phyloP scores from a whole-genome alignment of 2,113 vertebrate species.

The Carassius gibelio region DNA sequence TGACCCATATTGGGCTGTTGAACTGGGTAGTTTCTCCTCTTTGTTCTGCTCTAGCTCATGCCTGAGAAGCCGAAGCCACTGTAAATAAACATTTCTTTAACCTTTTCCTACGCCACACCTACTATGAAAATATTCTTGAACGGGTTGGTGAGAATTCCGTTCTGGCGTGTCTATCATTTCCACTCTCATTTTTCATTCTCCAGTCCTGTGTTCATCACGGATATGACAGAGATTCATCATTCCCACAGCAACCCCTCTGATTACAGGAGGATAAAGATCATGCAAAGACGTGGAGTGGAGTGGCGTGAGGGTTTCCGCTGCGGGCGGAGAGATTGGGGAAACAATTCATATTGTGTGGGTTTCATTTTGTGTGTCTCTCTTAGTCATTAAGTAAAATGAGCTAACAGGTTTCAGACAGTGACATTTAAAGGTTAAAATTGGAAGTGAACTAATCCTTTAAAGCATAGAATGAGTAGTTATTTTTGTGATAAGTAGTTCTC shows the following conservation, averaged over 20 bases:
- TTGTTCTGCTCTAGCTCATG: slow-evolving; percentile 56
- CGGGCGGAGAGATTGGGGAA: too few relatives aligned
- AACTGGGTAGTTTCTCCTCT: slow-evolving; percentile 39
- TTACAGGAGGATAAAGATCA: slow-evolving; percentile 62
- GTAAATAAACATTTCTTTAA: slow-evolving; percentile 59
- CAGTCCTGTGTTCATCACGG: slow-evolving; percentile 51
- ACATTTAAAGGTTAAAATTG: slow-evolving; percentile 54
- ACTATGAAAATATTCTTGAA: slow-evolving; percentile 71
- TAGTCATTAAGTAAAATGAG: slow-evolving; percentile 15
- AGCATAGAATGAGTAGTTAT: too few relatives aligned
- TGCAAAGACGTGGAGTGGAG: slow-evolving; percentile 58
- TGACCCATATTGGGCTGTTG: neutral
- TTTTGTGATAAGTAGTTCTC: neutral
- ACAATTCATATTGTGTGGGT: slow-evolving; percentile 41
- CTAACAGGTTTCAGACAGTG: slow-evolving; percentile 12
- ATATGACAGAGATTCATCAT: slow-evolving; percentile 54
- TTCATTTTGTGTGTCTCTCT: neutral
- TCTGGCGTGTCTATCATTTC: slow-evolving; percentile 63
- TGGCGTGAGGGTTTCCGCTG: slow-evolving; percentile 45
- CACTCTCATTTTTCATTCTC: slow-evolving; percentile 60
- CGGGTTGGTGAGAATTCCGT: slow-evolving; percentile 51
- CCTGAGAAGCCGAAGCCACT: slow-evolving; percentile 52
- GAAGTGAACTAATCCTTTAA: too few relatives aligned
- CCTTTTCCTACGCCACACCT: slow-evolving; percentile 70
- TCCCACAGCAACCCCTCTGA: slow-evolving; percentile 39